Base-by-base conservation (phyloP, 2,888 invertebrate genomes). In the Colostygia pectinataria region DNA sequence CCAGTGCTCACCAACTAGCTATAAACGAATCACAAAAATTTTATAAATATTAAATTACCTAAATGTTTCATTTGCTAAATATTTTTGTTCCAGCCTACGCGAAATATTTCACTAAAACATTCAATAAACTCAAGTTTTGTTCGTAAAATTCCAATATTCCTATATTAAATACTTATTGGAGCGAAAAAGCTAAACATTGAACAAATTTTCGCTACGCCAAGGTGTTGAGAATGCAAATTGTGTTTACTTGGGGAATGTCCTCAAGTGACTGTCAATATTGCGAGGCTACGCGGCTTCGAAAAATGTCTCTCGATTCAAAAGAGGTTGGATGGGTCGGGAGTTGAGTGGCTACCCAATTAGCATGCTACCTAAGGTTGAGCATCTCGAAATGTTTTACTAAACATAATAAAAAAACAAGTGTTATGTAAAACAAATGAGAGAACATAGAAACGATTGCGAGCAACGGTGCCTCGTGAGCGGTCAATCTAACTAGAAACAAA, bases 151-250 rank as follows among this genome's bases (percentile, higher is more conserved):
- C 46, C 55, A 57, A 55, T 59, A 55, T 44, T 49, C 33, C 29
- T 34, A 53, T 52, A 54, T 55, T 57, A 57, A 55, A 57, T 44
- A 49, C 53, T 46, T 53, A 47, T 32, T 36, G 47, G 32, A 33
- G 51, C 48, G 52, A 20, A 39, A 45, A 63, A 61, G 59, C 56
- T 62, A 66, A 68, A 68, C 66, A 65, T 65, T 65, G 63, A 63
- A 39, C 49, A 48, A 57, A 52, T 67, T 66, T 53, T 65, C 64
- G 61, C 58, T 58, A 60, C 59, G 59, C 55, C 55, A 65, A 73
- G 68, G 69, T 71, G 71, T 68, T 58, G 63, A 55, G 61, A 59
- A 75, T 71, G 73, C 68, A 75, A 75, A 75, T 74, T 71, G 68
- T 74, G 72, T 75, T 72, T 73, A 68, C 70, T 49, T 58, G 55